Conservation (phyloP, 2,888 invertebrate genomes). For the Drosophila percnosoma region DNA sequence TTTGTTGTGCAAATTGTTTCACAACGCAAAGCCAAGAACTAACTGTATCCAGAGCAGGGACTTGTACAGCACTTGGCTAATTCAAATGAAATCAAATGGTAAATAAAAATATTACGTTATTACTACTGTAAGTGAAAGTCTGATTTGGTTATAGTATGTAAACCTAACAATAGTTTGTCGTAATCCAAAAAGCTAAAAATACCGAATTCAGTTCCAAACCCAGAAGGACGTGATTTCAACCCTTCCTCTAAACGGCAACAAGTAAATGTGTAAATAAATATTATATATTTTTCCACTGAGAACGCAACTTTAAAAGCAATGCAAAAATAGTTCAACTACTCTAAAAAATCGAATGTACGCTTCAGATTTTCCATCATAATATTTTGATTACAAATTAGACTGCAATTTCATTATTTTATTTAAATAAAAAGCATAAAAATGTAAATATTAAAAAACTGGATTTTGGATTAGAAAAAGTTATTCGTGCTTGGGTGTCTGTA, state of each 20-base stretch:
- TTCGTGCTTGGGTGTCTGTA: neutral
- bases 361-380: neutral
- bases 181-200: neutral
- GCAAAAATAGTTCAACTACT: neutral
- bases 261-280: neutral
- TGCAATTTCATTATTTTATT: neutral
- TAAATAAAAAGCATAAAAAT: neutral
- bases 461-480: neutral
- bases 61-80: slow-evolving; percentile 22
- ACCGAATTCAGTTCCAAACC: neutral
- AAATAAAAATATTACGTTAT: slow-evolving; percentile 3
- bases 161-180: neutral
- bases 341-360: neutral
- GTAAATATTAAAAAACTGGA: neutral
- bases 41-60: slow-evolving; percentile 33
- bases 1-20: slow-evolving; percentile 68
- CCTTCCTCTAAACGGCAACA: neutral
- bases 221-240: neutral
- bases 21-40: slow-evolving; percentile 23
- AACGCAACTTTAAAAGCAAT: neutral
- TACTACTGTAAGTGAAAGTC: neutral
- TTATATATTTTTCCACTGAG: neutral
- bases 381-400: neutral
- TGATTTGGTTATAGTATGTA: neutral
- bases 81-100: slow-evolving; percentile 23